These are phyloP conservation scores for Tetramorium bicarinatum DNA, from an alignment of 2,888 invertebrate species.

Conservation along the genomic window DNA sequence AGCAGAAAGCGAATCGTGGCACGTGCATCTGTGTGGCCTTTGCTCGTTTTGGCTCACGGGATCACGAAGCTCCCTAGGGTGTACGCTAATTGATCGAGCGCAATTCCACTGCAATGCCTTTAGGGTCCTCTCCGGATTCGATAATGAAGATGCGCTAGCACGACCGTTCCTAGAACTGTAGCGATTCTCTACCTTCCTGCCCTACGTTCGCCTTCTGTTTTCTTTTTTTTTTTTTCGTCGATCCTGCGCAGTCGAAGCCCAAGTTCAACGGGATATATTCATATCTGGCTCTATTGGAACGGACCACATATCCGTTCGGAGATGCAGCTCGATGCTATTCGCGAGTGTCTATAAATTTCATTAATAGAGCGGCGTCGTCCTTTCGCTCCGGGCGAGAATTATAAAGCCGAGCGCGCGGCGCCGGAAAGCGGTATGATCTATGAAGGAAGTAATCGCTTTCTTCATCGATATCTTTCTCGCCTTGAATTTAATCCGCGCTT, in stretches of 20 bases:
- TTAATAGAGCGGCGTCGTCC: constrained; percentile 66
- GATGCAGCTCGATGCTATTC: constrained; percentile 57
- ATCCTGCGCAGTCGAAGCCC: constrained; percentile 23
- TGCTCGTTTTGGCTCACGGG: constrained; percentile 74
- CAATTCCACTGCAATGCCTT: constrained; percentile 75
- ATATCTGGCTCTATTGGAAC: constrained; percentile 36
- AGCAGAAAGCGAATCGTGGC: constrained; percentile 73
- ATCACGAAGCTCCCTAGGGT: constrained; percentile 71
- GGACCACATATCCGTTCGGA: not conserved
- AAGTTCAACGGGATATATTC: not conserved
- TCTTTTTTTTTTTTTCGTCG: constrained; percentile 30
- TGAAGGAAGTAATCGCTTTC: not conserved
- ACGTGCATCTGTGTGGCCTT: constrained; percentile 73
- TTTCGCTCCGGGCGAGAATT: constrained; percentile 32
- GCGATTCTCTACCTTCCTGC: constrained; percentile 40
- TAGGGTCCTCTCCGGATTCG: constrained; percentile 69
- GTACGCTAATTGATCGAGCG: constrained; percentile 82
- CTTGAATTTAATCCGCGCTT: not conserved
- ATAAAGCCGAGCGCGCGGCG: constrained; percentile 19
- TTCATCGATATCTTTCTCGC: not conserved
- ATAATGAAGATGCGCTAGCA: constrained; percentile 83
- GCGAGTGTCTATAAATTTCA: constrained; percentile 71
- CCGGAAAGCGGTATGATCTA: constrained; percentile 26
- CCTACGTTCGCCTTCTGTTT: constrained; percentile 17
- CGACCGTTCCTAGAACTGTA: constrained; percentile 80